These are phyloP conservation scores for Hydrolagus affinis DNA, from an alignment of 2,113 vertebrate species.

Conservation along the genomic window DNA sequence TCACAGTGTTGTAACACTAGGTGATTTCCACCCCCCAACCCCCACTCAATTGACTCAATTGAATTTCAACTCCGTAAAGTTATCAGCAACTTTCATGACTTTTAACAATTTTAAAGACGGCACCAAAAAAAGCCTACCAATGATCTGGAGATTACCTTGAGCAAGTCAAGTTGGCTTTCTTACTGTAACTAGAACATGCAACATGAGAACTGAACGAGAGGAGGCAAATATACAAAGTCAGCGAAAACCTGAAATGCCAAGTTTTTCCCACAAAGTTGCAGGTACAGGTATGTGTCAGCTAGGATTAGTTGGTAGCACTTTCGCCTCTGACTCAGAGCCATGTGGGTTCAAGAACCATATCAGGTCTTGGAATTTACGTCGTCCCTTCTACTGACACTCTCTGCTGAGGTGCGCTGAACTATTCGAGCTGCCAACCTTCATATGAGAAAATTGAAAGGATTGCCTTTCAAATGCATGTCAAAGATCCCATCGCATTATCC, in stretches of 20 bases:
- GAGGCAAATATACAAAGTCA: conserved; percentile 1
- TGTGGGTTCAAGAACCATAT: too few relatives aligned
- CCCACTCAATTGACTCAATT: too few relatives aligned
- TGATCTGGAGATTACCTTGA: not conserved
- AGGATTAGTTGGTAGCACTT: too few relatives aligned
- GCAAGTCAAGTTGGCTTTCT: not conserved
- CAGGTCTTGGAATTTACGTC: too few relatives aligned
- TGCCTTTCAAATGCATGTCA: too few relatives aligned
- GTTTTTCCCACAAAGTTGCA: not conserved
- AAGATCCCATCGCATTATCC: too few relatives aligned
- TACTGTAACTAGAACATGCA: not conserved
- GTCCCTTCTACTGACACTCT: too few relatives aligned
- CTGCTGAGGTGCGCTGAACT: too few relatives aligned
- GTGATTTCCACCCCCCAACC: not conserved
- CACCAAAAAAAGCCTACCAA: not conserved
- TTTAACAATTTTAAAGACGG: not conserved
- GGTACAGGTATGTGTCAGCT: too few relatives aligned
- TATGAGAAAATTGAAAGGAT: too few relatives aligned
- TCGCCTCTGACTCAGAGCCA: too few relatives aligned
- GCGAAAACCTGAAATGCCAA: not conserved
- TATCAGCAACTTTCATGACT: not conserved
- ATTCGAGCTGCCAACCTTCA: too few relatives aligned
- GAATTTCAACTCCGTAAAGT: not conserved
- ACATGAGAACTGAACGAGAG: not conserved
- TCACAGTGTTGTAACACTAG: not conserved